Percentiles rank a stretch among this genome's conserved stretches.
phyloP scores from a whole-genome alignment of 2,797 vertebrate species.

The Enteromius paludinosus region DNA sequence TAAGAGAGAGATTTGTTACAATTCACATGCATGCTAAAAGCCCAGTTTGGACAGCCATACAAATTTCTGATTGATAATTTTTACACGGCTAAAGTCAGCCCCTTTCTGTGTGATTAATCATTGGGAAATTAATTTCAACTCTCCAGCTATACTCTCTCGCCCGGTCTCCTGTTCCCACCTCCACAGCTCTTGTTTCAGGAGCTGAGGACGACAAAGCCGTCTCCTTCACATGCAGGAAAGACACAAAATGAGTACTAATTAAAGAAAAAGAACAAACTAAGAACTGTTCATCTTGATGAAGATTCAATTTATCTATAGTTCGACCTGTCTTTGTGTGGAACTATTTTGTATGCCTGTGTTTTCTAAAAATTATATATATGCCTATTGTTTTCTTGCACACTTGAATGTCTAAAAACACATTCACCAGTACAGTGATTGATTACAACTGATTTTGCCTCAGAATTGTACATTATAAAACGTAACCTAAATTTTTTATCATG shows the following conservation, averaged over 20 bases:
- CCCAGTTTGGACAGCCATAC: constrained; percentile 74
- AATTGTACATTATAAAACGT: not conserved
- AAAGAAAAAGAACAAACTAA: not conserved
- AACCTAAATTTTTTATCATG: not conserved
- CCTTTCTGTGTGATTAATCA: constrained; percentile 81
- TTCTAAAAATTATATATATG: not conserved
- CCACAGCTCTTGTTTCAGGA: constrained; percentile 33
- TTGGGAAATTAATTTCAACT: constrained; percentile 81
- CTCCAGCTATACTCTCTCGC: constrained; percentile 77
- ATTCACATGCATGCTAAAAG: constrained; percentile 77
- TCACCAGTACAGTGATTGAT: not conserved
- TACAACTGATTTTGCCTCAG: not conserved
- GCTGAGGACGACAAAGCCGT: not conserved
- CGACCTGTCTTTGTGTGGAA: not conserved
- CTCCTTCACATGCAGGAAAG: not conserved
- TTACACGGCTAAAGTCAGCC: constrained; percentile 76
- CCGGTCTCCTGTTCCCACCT: constrained; percentile 57
- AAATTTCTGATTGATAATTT: constrained; percentile 80
- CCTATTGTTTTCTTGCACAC: not conserved
- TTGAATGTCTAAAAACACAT: constrained; percentile 10
- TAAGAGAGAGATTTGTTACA: constrained; percentile 69
- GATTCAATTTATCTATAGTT: not conserved
- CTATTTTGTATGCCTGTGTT: not conserved
- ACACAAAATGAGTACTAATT: not conserved
- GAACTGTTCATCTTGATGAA: not conserved